Evolutionary conservation across 2,888 invertebrate species (phyloP), one percentile per base, ranked within the genome.

Genomic region (Metellina segmentata): DNA sequence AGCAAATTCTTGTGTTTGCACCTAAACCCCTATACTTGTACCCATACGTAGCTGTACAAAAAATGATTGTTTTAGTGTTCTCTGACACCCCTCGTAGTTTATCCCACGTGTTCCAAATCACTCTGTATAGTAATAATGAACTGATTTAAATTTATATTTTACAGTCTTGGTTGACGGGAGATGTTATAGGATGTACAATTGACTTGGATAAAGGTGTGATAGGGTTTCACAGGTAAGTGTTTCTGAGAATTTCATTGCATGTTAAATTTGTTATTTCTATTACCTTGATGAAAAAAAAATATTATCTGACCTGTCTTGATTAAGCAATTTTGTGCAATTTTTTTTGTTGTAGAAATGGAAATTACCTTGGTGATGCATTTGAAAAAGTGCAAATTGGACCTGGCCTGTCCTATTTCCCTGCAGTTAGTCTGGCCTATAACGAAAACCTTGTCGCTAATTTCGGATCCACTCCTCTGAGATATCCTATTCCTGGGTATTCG

Each of bases 361-460:
- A 96, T n/a, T 96, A 96, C 0, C 95, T 98, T 95, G 97, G 97
- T 0, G 94, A 96, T 82, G 97, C 98, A 0, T 98, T 97, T 94
- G 96, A 96, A 74, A 96, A 96, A 90, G 96, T 98, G 81, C 95
- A 96, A n/a, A 96, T 96, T 85, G 97, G 97, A 0, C 96, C 96
- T 0, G 97, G 97, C 0, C 95, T 97, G 1, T 97, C 97, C 0
- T 97, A 97, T 94, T 97, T 97, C 94, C 97, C 98, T 0, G 97
- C 97, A 0, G 96, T 97, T 0, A 97, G 97, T 20, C 94, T 98
- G 69, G 97, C 97, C 0, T 96, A 96, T 94, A 96, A 96, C 78
- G 97, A 98, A 94, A 97, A 96, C 93, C 94, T 98, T 0, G 96
- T 97, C 90, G 97, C 97, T 0, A 98, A 98, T 95, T 98, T 98